These are phyloP conservation scores for Drosophila ercepeae DNA, from an alignment of 1,140 invertebrate genomes.

Conservation along the genomic window DNA sequence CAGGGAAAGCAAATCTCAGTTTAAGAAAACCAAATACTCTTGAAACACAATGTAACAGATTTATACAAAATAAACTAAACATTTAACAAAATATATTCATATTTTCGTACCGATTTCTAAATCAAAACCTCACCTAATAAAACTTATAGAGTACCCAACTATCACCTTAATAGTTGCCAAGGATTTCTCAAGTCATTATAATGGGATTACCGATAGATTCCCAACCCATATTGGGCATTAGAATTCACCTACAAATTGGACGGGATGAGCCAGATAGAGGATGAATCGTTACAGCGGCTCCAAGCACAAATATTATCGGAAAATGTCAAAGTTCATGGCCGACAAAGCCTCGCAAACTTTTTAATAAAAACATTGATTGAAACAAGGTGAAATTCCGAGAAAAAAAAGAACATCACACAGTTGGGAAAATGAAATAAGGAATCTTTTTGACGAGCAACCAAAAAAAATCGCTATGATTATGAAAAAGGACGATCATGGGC, in stretches of 20 bases:
- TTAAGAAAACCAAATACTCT: slow-evolving; percentile 4
- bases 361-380: slow-evolving; percentile 70
- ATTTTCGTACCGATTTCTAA: too few species aligned
- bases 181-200: slow-evolving; percentile 21
- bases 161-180: background rate
- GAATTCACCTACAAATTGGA: slow-evolving; percentile 6
- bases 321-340: slow-evolving; percentile 61
- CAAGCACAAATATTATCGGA: slow-evolving; percentile 24
- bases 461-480: slow-evolving; percentile 58
- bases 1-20: too few species aligned
- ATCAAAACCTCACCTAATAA: background rate
- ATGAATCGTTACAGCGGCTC: background rate
- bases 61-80: too few species aligned
- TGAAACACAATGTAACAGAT: too few species aligned
- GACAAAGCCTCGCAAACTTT: slow-evolving; percentile 45
- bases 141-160: background rate
- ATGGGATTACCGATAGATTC: slow-evolving; percentile 19
- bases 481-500: slow-evolving; percentile 9
- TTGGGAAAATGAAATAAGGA: slow-evolving; percentile 35
- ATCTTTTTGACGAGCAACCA: slow-evolving; percentile 38
- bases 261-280: background rate
- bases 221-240: slow-evolving; percentile 3
- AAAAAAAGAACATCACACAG: slow-evolving; percentile 22
- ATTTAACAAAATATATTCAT: too few species aligned
- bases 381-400: slow-evolving; percentile 29